phyloP scores from a whole-genome alignment of 1,140 invertebrate genomes.

The Diprion similis region DNA sequence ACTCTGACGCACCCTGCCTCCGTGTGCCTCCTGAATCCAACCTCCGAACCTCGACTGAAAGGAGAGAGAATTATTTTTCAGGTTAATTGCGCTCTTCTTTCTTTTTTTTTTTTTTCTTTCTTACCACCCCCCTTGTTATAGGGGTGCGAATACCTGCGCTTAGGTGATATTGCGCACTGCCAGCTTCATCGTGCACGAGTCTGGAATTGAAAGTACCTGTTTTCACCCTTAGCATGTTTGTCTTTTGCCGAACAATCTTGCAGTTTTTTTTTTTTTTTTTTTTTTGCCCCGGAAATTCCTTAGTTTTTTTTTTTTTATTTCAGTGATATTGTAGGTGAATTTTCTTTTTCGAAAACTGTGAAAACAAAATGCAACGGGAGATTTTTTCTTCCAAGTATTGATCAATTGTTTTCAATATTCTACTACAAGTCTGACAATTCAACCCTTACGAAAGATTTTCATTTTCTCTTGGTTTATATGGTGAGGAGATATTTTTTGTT shows the following conservation, averaged over 20 bases:
- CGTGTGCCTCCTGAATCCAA: constrained; percentile 11
- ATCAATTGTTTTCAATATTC: too few species aligned
- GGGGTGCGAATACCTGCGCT: constrained; percentile 18
- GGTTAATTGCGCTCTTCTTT: constrained; percentile 42
- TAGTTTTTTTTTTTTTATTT: too few species aligned
- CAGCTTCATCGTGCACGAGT: constrained; percentile 12
- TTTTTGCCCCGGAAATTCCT: too few species aligned
- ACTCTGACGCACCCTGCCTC: constrained; percentile 21
- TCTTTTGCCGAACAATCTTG: too few species aligned
- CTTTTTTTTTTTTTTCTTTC: constrained; percentile 14
- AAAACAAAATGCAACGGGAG: not conserved
- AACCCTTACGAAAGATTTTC: too few species aligned
- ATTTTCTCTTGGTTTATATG: too few species aligned
- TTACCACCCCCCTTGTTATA: not conserved
- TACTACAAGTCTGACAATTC: too few species aligned
- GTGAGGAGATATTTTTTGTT: too few species aligned
- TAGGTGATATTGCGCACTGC: constrained; percentile 28
- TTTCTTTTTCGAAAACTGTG: constrained; percentile 11
- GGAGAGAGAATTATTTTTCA: constrained; percentile 45
- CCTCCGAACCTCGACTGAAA: not conserved
- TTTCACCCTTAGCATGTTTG: not conserved
- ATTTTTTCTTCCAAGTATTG: not conserved
- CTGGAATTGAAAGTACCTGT: not conserved
- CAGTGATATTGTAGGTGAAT: too few species aligned
- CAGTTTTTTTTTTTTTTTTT: too few species aligned